phyloP scores from a whole-genome alignment of 2,888 invertebrate species.

The Drosophila neoperkinsi region DNA sequence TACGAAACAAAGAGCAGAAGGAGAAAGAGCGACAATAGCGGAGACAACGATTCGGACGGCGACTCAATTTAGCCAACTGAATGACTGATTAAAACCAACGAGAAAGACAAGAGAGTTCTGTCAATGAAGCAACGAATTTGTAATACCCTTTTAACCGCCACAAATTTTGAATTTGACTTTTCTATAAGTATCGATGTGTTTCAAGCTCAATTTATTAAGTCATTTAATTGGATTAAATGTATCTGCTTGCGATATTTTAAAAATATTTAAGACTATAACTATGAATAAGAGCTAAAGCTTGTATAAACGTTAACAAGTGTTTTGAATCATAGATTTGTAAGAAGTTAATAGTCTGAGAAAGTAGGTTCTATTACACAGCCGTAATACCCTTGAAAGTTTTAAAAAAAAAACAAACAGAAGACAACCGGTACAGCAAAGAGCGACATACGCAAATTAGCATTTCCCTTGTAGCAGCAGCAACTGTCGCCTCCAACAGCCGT shows the following conservation, averaged over 20 bases:
- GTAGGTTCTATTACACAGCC: conserved; percentile 19
- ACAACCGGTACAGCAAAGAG: conserved; percentile 60
- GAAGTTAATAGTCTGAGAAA: not conserved
- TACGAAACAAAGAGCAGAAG: conserved; percentile 30
- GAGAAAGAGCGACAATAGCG: conserved; percentile 18
- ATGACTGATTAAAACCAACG: conserved; percentile 75
- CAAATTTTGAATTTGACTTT: not conserved
- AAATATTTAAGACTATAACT: not conserved
- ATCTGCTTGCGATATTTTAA: not conserved
- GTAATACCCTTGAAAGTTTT: conserved; percentile 30
- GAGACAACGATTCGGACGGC: conserved; percentile 50
- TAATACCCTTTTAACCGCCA: conserved; percentile 25
- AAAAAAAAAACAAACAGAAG: conserved; percentile 15
- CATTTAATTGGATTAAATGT: not conserved
- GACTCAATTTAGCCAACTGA: conserved; percentile 77
- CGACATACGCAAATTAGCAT: conserved; percentile 80
- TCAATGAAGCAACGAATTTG: conserved; percentile 16
- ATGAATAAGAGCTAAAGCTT: not conserved
- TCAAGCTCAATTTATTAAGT: not conserved
- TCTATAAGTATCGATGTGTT: not conserved
- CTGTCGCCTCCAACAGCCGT: conserved; percentile 31
- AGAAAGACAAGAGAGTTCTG: conserved; percentile 4
- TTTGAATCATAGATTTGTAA: not conserved
- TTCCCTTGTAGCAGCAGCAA: conserved; percentile 71
- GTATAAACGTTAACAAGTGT: not conserved